Evolutionary conservation across 1,140 invertebrate genomes (phyloP).

Genomic region (Harlomillsia oculata): DNA sequence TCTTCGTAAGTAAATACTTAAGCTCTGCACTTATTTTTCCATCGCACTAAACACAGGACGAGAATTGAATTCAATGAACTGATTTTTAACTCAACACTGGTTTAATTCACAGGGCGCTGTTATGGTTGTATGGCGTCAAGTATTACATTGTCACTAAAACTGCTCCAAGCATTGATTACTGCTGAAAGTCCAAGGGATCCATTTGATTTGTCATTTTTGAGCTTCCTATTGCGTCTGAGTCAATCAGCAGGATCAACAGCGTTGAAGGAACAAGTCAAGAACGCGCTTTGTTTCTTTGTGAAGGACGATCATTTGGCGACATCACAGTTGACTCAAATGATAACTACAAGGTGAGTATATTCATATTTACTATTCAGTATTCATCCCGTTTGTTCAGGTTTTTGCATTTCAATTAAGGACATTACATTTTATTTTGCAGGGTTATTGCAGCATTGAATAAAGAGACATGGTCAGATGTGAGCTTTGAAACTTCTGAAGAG

Average conservation of each 20-base stretch:
- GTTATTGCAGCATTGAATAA: constrained; percentile 29
- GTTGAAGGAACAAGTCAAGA: constrained; percentile 33
- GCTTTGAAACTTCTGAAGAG: constrained; percentile 49
- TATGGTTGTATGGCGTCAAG: constrained; percentile 64
- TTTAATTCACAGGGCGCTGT: constrained; percentile 48
- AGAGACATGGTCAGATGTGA: constrained; percentile 37
- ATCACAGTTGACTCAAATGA: constrained; percentile 30
- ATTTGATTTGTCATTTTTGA: constrained; percentile 32
- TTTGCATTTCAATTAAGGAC: too few species aligned
- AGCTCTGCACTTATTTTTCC: background rate
- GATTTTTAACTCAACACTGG: background rate
- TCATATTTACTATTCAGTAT: background rate
- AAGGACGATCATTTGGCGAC: constrained; percentile 34
- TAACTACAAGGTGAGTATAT: constrained; percentile 17
- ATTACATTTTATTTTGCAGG: constrained; percentile 8
- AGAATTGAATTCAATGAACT: background rate
- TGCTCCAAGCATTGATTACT: constrained; percentile 81
- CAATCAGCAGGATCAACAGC: constrained; percentile 33
- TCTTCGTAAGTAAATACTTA: constrained; percentile 12
- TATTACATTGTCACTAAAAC: constrained; percentile 67
- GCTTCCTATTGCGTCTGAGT: constrained; percentile 30
- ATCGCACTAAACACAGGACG: background rate
- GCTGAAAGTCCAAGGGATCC: constrained; percentile 32
- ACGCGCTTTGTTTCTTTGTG: constrained; percentile 35
- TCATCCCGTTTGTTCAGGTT: background rate